A percentile compares a stretch with the other conserved stretches of the same genome.
phyloP scores from a whole-genome alignment of 2,888 invertebrate species.

The Heliconius ismenius region DNA sequence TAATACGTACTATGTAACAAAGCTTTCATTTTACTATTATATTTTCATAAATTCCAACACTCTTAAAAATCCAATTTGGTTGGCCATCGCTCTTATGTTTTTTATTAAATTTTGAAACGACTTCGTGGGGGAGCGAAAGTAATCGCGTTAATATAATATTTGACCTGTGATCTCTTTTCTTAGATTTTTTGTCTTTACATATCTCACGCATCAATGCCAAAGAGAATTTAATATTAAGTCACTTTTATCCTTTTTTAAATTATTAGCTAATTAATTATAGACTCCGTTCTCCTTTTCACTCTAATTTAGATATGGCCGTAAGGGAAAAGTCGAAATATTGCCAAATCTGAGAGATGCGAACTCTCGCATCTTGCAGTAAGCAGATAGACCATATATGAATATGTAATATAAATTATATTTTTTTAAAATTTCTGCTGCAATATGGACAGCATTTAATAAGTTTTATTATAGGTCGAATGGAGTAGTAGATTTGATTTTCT shows the following conservation, averaged over 20 bases:
- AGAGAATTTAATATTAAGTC: background rate
- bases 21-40: background rate
- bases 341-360: background rate
- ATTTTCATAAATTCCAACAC: constrained; percentile 11
- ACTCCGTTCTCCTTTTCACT: too few relatives aligned
- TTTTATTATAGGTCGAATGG: too few relatives aligned
- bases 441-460: too few relatives aligned
- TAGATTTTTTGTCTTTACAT: background rate
- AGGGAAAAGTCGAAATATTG: background rate
- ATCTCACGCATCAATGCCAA: too few relatives aligned
- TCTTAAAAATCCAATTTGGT: constrained; percentile 18
- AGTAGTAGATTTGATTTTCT: too few relatives aligned
- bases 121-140: constrained; percentile 9
- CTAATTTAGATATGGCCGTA: background rate
- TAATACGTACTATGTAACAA: too few relatives aligned
- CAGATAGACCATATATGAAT: too few relatives aligned
- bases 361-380: background rate
- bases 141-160: constrained; percentile 20
- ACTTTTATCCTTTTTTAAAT: background rate
- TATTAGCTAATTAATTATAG: too few relatives aligned
- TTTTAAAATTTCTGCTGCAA: too few relatives aligned
- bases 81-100: constrained; percentile 4
- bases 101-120: constrained; percentile 26
- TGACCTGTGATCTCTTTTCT: background rate
- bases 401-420: too few relatives aligned